Evolutionary conservation across 2,113 vertebrate species (phyloP), one percentile per base, ranked within the genome.

Genomic region (Hypomesus transpacificus): DNA sequence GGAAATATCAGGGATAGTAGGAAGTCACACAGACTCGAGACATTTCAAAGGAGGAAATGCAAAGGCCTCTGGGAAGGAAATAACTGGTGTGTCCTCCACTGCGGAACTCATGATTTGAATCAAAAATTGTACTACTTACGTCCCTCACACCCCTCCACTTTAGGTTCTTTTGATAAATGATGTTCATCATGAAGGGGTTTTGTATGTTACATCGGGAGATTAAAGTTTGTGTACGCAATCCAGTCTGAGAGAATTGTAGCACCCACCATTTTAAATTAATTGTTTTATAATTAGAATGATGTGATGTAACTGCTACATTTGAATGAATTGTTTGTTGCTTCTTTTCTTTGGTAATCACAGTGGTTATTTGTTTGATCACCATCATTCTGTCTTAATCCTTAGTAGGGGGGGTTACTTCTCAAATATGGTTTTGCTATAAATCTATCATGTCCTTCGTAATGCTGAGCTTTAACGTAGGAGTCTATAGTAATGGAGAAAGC

Each of bases 381-480:
- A 79, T 89, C 77, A 81, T 87, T 86, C 80, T 90, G 88, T 89
- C 87, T 86, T 89, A 89, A 87, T 87, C 82, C 82, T 81, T 71
- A 53, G 62, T 74, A 75, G 67, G 75, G 17, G 68, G 87, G 21
- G 18, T 59, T 59, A 13, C 81, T 90, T 79, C 77, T 81, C 80
- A 84, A 84, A 84, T 86, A 80, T 81, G 76, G 70, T 87, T 89
- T 86, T 75, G 79, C 84, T 84, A 58, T 63, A 77, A 84, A 79
- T 81, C 75, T 84, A 65, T 87, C 86, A 86, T 89, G 87, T 91
- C 87, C 81, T 90, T 91, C 83, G 74, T 91, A 90, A 92, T 88
- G 93, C 92, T 92, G 92, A 93, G 94, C 94, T 94, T 94, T 94
- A 93, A 91, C 81, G 88, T 94, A 92, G 91, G 90, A 91, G 90